Conservation (phyloP, 2,888 invertebrate species). For the Eupsilia transversa region DNA sequence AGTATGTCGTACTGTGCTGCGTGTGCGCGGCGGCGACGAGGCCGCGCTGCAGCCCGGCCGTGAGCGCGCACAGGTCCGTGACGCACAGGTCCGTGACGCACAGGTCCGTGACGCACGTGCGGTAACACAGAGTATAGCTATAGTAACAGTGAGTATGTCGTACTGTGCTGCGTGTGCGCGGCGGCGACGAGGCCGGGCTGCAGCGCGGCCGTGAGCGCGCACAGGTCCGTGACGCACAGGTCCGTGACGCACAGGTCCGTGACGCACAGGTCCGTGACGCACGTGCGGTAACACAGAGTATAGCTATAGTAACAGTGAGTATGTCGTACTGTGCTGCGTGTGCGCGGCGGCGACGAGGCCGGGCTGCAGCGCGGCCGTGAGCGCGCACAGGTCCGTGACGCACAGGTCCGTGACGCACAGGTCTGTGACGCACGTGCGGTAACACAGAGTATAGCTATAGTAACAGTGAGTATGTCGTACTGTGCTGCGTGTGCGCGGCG, state of each 20-base stretch:
- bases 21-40: slow-evolving; percentile 67
- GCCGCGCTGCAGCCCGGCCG: slow-evolving; percentile 28
- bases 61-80: slow-evolving; percentile 8
- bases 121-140: slow-evolving; percentile 79
- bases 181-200: slow-evolving; percentile 65
- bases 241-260: no score
- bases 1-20: slow-evolving; percentile 34
- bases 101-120: no score
- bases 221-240: no score
- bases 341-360: neutral
- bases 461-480: no score
- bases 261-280: slow-evolving; percentile 70
- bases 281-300: slow-evolving; percentile 72
- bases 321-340: neutral
- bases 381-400: no score
- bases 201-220: slow-evolving; percentile 48
- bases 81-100: no score
- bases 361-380: no score
- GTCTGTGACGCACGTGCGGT: no score
- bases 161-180: slow-evolving; percentile 67
- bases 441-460: neutral
- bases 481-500: no score
- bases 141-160: neutral
- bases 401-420: no score
- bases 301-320: slow-evolving; percentile 65